phyloP scores from a whole-genome alignment of 1,140 invertebrate species.

The Antheraea pernyi region DNA sequence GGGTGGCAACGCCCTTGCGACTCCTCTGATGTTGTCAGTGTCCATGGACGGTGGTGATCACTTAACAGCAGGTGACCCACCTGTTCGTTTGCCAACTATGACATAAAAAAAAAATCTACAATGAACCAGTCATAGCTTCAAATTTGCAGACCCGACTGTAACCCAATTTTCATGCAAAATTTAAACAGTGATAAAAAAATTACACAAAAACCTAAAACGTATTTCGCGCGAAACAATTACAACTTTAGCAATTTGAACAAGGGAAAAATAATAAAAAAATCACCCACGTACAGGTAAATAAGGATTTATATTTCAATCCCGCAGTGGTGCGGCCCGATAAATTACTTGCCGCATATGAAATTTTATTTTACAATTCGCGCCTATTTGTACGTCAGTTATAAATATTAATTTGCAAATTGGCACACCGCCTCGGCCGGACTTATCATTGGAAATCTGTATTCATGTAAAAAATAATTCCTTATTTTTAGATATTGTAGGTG shows the following conservation, averaged over 20 bases:
- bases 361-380: conserved; percentile 15
- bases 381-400: conserved; percentile 12
- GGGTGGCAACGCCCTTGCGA: too few relatives aligned
- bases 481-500: too few relatives aligned
- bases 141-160: too few relatives aligned
- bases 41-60: too few relatives aligned
- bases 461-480: not conserved
- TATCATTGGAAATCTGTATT: not conserved
- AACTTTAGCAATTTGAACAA: conserved; percentile 7
- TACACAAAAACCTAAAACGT: not conserved
- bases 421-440: not conserved
- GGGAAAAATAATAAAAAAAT: conserved; percentile 3
- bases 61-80: too few relatives aligned
- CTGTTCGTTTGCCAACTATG: too few relatives aligned
- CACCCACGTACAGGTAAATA: conserved; percentile 4
- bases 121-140: too few relatives aligned
- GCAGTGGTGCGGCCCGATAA: conserved; percentile 10
- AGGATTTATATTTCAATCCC: conserved; percentile 21
- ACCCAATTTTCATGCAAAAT: too few relatives aligned
- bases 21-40: too few relatives aligned
- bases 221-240: not conserved
- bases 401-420: conserved; percentile 6
- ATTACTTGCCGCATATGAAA: conserved; percentile 14
- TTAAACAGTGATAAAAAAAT: not conserved
- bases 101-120: too few relatives aligned